Evolutionary conservation across 37 sponge, comb jelly and placozoan genomes (phyloP).

Genomic region (Amphimedon queenslandica): DNA sequence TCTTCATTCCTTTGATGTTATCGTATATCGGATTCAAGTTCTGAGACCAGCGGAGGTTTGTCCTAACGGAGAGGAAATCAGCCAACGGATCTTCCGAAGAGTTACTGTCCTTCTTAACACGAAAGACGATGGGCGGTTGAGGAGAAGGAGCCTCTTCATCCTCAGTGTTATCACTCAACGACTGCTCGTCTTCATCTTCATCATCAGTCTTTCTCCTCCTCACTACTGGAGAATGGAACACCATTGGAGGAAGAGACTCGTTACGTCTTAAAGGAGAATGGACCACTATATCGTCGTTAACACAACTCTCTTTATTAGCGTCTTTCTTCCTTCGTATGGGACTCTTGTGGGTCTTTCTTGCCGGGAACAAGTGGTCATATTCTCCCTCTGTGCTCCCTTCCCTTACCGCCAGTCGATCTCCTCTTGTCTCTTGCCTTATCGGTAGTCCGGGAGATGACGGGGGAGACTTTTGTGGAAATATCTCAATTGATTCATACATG

Average conservation of each 20-base stretch:
- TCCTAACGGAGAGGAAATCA: conserved; percentile 17
- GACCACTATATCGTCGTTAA: not conserved
- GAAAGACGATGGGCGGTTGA: not conserved
- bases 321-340: not conserved
- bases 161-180: not conserved
- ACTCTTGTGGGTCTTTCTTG: not conserved
- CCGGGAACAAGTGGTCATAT: conserved; percentile 2
- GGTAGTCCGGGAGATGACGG: not conserved
- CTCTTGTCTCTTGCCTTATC: no score
- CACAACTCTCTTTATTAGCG: not conserved
- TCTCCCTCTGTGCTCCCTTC: not conserved
- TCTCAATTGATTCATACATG: not conserved
- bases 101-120: not conserved
- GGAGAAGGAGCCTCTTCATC: not conserved
- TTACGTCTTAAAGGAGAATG: not conserved
- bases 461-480: not conserved
- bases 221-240: not conserved
- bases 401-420: no score
- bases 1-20: conserved; percentile 47
- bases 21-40: conserved; percentile 60
- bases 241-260: conserved; percentile 8
- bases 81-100: conserved; percentile 32
- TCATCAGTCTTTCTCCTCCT: not conserved
- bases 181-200: not conserved
- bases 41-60: conserved; percentile 52